Base-by-base conservation (phyloP, 64 coral and sea anemone species). In the Stichodactyla helianthus region DNA sequence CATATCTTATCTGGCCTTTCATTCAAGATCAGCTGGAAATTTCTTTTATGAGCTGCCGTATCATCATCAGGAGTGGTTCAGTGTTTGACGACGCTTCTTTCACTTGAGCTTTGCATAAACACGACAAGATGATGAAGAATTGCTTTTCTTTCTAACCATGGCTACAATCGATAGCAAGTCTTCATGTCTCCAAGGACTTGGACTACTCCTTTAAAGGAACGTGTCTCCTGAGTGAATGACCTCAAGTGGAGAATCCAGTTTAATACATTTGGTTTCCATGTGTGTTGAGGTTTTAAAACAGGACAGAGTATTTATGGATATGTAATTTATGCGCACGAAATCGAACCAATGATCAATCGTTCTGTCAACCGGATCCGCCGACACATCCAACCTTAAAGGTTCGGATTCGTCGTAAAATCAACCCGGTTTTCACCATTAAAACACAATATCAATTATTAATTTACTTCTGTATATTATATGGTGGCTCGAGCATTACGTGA, bases 1-100 rank as follows among this genome's bases (percentile, higher is more conserved):
- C 94, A 97, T 97, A 71, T 44, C 53, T 81, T 53, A 81, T 81
- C 78, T 52, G 78, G n/a, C 68, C 23, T 28, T 28, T 31, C 78
- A 16, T 28, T 22, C 35, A 81, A 71, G 18, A 71, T 8, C 25
- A 71, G 67, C 67, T 17, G 67, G 67, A 16, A 71, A 71, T 81
- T 81, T 53, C 78, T 81, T 20, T 12, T 15, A 79, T 9, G n/a
- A 68, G 63, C 9, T 22, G 19, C 25, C n/a, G 63, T 68, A 20
- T 68, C 63, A 74, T 74, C 23, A 74, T 74, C 62, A 65, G 0
- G 27, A n/a, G 25, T 13, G 23, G 5, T 35, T 11, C 11, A 1
- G 10, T 74, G 68, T 74, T 74, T 71, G 9, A 11, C 22, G 22
- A 1, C 25, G 68, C 25, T 44, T 44, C 35, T 44, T 44, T 44